Evolutionary conservation across 2,113 vertebrate species (phyloP), one percentile per base, ranked within the genome.

Genomic region (Oryzias melastigma): DNA sequence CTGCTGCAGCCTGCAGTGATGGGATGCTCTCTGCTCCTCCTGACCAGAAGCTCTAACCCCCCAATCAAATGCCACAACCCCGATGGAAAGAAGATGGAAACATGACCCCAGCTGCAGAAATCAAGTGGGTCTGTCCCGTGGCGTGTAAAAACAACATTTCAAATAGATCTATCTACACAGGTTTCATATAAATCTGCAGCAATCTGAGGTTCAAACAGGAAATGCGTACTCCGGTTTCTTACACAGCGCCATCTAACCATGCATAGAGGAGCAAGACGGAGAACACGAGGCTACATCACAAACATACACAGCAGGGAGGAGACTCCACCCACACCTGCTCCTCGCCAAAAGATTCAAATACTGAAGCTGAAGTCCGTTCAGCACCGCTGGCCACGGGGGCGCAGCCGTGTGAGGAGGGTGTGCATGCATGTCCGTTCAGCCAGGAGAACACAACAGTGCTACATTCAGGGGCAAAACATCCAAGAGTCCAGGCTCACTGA

Each of bases 201-300:
- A 73, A 60, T 74, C 63, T 68, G 58, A 63, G 50, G 50, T 52
- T 17, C 50, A 25, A 52, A 52, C 50, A 35, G 35, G 35, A 35
- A 35, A 35, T 35, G 35, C 35, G 12, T 35, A 35, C 35, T 35
- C 35, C 35, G 10, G 35, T 35, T 35, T 35, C 35, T 12, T 12
- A 35, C 35, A 35, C 27, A 17, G 79, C 57, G 7, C 78, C 62
- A 59, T 85, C 68, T 74, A 64, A 68, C 81, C 87, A 89, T 90
- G 87, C 86, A 90, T 87, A 90, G 87, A 82, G 74, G 80, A 76
- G 80, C 77, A 70, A 69, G 10, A 35, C 35, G 35, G 35, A 35
- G 35, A 72, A 81, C 75, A 78, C 54, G 79, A 41, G 60, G 61
- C 73, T 83, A 86, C 87, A 80, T 77, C 76, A 84, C 74, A 80